phyloP scores from a whole-genome alignment of 2,888 invertebrate genomes.

The Lasioglossum zephyrum region DNA sequence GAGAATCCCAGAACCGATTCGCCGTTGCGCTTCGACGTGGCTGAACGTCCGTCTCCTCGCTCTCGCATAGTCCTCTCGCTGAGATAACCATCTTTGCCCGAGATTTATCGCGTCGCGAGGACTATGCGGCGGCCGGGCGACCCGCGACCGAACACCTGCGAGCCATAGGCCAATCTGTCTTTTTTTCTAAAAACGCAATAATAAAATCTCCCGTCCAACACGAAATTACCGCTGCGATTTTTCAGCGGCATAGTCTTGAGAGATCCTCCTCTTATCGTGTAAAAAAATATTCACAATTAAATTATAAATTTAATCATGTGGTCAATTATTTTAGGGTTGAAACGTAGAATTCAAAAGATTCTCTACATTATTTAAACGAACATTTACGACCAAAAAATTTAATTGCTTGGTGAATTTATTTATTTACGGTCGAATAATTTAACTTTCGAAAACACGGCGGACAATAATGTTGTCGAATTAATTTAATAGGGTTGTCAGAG shows the following conservation, averaged over 20 bases:
- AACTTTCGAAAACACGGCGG: too few species aligned
- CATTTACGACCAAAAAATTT: too few species aligned
- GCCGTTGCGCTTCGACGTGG: constrained; percentile 40
- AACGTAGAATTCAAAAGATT: background rate
- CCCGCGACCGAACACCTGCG: constrained; percentile 65
- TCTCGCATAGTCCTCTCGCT: constrained; percentile 40
- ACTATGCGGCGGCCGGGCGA: constrained; percentile 20
- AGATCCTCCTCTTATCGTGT: background rate
- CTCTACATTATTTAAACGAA: background rate
- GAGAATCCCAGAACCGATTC: constrained; percentile 48
- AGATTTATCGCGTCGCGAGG: constrained; percentile 64
- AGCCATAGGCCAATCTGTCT: background rate
- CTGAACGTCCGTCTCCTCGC: constrained; percentile 21
- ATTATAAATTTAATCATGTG: background rate
- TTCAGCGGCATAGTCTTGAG: background rate
- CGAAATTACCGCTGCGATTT: background rate
- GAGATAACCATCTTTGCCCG: constrained; percentile 62
- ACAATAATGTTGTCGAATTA: background rate
- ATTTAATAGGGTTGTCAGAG: background rate
- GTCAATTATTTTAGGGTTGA: background rate
- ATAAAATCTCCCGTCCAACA: background rate
- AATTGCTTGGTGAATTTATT: too few species aligned
- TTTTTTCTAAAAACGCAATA: background rate
- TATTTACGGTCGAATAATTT: too few species aligned
- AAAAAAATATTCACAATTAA: background rate